Evolutionary conservation across 1,140 invertebrate species (phyloP).

Genomic region (Pseudomyrmex gracilis): DNA sequence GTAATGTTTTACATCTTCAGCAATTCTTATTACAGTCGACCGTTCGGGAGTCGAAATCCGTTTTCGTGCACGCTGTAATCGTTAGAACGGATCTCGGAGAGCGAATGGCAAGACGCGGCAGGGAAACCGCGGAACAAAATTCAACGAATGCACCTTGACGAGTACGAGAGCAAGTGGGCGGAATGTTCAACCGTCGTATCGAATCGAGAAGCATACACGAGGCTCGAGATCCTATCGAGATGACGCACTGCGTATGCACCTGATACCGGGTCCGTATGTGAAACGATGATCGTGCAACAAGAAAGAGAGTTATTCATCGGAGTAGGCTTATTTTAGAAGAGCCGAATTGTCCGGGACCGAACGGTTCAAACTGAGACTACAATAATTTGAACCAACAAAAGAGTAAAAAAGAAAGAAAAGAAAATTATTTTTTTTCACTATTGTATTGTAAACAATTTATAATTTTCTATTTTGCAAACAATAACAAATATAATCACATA

Average conservation of each 20-base stretch:
- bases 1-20: conserved; percentile 27
- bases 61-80: conserved; percentile 51
- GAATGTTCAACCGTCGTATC: conserved; percentile 79
- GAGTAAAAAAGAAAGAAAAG: background rate
- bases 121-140: conserved; percentile 42
- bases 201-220: conserved; percentile 65
- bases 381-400: conserved; percentile 18
- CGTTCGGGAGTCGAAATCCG: conserved; percentile 18
- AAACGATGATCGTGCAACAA: conserved; percentile 33
- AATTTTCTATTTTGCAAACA: background rate
- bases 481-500: background rate
- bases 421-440: too few relatives aligned
- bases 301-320: conserved; percentile 72
- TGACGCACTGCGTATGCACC: conserved; percentile 84
- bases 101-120: background rate
- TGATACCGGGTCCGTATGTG: conserved; percentile 80
- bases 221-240: conserved; percentile 82
- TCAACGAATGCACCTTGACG: conserved; percentile 49
- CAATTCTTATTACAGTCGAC: conserved; percentile 55
- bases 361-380: conserved; percentile 19
- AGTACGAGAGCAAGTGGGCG: conserved; percentile 77
- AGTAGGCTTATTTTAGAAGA: conserved; percentile 81
- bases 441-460: background rate
- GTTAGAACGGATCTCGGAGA: conserved; percentile 60
- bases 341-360: conserved; percentile 50